Base-by-base conservation (phyloP, 2,888 invertebrate genomes). In the Falcaria lacertinaria region DNA sequence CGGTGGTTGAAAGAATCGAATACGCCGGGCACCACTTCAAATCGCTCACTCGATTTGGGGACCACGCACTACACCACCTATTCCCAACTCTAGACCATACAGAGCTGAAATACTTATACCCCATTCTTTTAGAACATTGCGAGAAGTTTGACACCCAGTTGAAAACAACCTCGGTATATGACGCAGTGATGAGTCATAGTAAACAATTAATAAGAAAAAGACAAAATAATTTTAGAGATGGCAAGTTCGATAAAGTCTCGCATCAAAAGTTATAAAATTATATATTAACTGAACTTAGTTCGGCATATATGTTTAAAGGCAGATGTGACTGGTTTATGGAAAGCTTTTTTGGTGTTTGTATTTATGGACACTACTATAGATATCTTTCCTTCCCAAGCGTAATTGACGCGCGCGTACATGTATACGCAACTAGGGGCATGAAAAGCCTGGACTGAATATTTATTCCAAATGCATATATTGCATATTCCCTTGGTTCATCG, bases 31-130 rank as follows among this genome's bases (percentile, higher is more conserved):
- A 90, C n/a, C 83, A 90, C 13, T 93, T 94, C 60, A 69, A 93
- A 15, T 91, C 92, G 1, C 69, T 95, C 49, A 93, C 93, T 0
- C 90, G 92, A 58, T 96, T 95, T 59, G 95, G 95, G 0, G 92
- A 94, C 45, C 96, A 96, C 66, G 86, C 90, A 0, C 78, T 96
- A 1, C 95, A 96, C 69, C 96, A 96, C 74, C 75, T 95, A 53
- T 93, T 96, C 57, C 95, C 95, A 0, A 94, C 94, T 0, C 68
- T 96, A 8, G 95, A 96, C 70, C 95, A 96, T 62, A 91, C 91
- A 0, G 79, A 93, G 15, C 77, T 96, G 13, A 90, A 91, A 14
- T 85, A 92, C 38, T 79, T 95, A 4, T 90, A 92, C 60, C 91
- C 93, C 0, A 79, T 73, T 0, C 77, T 83, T 42, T 43, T 78